Conservation (phyloP, 2,888 invertebrate species). For the Ptychoptera contaminata region DNA sequence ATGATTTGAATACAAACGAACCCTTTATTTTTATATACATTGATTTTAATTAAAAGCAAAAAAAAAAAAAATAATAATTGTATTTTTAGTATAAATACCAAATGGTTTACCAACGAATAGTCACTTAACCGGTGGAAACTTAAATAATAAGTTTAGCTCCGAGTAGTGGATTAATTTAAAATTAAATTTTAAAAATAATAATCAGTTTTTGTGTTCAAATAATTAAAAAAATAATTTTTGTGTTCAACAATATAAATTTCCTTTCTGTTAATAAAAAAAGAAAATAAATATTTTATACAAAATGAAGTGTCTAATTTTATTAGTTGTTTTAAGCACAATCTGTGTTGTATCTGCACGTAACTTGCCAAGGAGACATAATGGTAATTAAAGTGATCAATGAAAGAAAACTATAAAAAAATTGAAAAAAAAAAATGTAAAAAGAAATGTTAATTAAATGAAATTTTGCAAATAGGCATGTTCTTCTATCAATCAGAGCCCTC, state of each 20-base stretch:
- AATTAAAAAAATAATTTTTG: no score
- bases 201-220: no score
- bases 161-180: constrained; percentile 7
- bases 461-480: constrained; percentile 7
- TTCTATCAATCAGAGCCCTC: constrained; percentile 16
- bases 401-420: neutral
- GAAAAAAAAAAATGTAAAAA: neutral
- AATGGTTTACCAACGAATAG: constrained; percentile 9
- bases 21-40: neutral
- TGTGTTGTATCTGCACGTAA: constrained; percentile 4
- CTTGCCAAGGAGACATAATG: constrained; percentile 3
- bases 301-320: constrained; percentile 8
- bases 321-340: constrained; percentile 3
- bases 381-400: neutral
- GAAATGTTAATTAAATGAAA: no score
- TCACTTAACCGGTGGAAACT: constrained; percentile 33
- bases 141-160: constrained; percentile 32
- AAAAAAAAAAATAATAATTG: neutral
- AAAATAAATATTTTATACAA: no score
- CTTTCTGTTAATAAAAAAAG: neutral
- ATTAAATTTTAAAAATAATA: neutral
- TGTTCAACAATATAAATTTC: no score
- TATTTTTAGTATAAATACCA: constrained; percentile 1
- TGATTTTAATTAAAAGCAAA: no score
- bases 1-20: constrained; percentile 4